These are phyloP conservation scores for Nipponacmea schrenckii DNA, from an alignment of 2,888 invertebrate species.

Conservation along the genomic window DNA sequence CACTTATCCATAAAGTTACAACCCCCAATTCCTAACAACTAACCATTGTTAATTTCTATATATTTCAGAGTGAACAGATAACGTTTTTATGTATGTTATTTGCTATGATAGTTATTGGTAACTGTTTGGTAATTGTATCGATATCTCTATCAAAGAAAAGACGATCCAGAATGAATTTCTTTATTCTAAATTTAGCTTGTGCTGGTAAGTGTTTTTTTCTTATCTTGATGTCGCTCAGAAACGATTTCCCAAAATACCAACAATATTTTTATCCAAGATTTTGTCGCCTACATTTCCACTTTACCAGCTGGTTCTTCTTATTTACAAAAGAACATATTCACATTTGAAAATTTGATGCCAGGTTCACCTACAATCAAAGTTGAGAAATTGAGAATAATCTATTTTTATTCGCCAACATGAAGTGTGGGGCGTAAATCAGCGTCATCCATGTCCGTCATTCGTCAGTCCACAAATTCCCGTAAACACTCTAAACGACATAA, in stretches of 20 bases:
- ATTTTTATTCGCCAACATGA: neutral
- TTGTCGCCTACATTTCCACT: neutral
- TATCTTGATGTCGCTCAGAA: no score
- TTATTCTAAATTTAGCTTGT: constrained; percentile 90
- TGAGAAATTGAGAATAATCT: no score
- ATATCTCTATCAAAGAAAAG: constrained; percentile 81
- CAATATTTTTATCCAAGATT: no score
- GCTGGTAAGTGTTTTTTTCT: constrained; percentile 79
- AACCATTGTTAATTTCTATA: constrained; percentile 6
- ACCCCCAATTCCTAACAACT: no score
- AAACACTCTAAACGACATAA: no score
- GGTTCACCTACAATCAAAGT: no score
- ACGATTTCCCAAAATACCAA: no score
- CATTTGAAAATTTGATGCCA: no score
- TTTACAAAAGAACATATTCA: no score
- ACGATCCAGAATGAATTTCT: constrained; percentile 94
- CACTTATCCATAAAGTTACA: no score
- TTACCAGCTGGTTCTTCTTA: neutral
- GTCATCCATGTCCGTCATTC: no score
- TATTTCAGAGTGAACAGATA: constrained; percentile 78
- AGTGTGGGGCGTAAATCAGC: neutral
- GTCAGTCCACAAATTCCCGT: no score
- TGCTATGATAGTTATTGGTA: constrained; percentile 85
- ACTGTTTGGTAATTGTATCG: constrained; percentile 85
- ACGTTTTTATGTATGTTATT: constrained; percentile 88